A percentile compares a stretch with the other conserved stretches of the same genome.
phyloP scores from a whole-genome alignment of 2,113 vertebrate species.

The Mionectes macconnelli region DNA sequence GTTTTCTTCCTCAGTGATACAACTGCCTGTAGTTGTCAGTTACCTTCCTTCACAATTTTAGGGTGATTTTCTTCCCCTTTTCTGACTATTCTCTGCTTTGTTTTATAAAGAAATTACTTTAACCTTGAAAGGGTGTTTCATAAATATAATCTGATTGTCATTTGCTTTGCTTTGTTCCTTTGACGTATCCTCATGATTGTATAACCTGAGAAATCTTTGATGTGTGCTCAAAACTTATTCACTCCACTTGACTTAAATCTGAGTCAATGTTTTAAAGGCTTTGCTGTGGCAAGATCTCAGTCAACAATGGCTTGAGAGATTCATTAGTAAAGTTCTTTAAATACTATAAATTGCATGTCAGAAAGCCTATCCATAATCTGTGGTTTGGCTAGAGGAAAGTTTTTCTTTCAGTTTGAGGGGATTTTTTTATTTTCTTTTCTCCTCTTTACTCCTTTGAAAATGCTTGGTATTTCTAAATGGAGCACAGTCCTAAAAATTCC shows the following conservation, averaged over 20 bases:
- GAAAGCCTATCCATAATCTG: not conserved
- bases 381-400: not conserved
- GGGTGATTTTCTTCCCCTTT: not conserved
- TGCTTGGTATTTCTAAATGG: slow-evolving; percentile 12
- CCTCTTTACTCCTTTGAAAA: not conserved
- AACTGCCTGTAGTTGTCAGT: not conserved
- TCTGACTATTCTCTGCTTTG: not conserved
- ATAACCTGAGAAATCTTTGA: not conserved
- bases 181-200: not conserved
- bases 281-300: not conserved
- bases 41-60: not conserved
- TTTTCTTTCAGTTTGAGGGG: slow-evolving; percentile 23
- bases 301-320: not conserved
- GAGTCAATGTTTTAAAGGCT: slow-evolving; percentile 17
- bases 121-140: not conserved
- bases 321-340: slow-evolving; percentile 37
- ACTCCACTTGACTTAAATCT: not conserved
- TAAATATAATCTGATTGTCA: slow-evolving; percentile 12
- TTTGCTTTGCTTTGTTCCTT: slow-evolving; percentile 25
- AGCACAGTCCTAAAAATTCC: slow-evolving; percentile 32
- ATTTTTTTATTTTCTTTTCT: not conserved
- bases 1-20: not conserved
- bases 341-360: slow-evolving; percentile 3
- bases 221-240: not conserved
- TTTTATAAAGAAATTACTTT: not conserved